A percentile compares a stretch with the other conserved stretches of the same genome.
Conservation (phyloP, 2,113 vertebrate genomes). For the Sinocyclocheilus anophthalmus region DNA sequence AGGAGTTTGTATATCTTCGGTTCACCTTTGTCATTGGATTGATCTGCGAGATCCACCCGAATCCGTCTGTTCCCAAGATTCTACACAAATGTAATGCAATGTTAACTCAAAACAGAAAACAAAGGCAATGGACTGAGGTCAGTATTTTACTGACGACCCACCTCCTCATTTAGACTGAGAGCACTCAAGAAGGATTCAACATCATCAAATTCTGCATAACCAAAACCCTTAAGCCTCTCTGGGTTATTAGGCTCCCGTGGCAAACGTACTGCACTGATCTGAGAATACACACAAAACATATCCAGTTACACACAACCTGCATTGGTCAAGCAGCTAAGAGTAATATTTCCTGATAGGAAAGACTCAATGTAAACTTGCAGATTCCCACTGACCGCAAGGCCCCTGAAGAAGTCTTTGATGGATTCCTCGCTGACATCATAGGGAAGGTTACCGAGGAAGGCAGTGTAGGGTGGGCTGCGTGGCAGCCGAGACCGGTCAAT, state of each 20-base stretch:
- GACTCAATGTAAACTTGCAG: not conserved
- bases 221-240: slow-evolving; percentile 95
- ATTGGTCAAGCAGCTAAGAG: not conserved
- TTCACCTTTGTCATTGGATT: slow-evolving; percentile 97
- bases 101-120: not conserved
- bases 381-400: slow-evolving; percentile 85
- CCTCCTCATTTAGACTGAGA: slow-evolving; percentile 94
- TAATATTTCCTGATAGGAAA: not conserved
- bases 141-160: slow-evolving; percentile 58
- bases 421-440: slow-evolving; percentile 94
- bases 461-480: slow-evolving; percentile 90
- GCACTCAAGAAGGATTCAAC: slow-evolving; percentile 91
- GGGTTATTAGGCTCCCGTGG: slow-evolving; percentile 93
- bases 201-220: slow-evolving; percentile 97
- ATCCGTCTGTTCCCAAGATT: slow-evolving; percentile 95
- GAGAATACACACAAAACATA: not conserved
- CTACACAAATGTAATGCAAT: slow-evolving; percentile 66
- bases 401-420: slow-evolving; percentile 94
- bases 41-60: slow-evolving; percentile 95
- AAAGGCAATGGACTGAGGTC: not conserved
- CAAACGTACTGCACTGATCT: slow-evolving; percentile 96
- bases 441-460: slow-evolving; percentile 93
- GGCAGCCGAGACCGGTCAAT: slow-evolving; percentile 88
- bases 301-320: not conserved
- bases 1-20: not conserved